phyloP scores from a whole-genome alignment of 37 sponge, comb jelly and placozoan genomes.

The Cliona cf. orientalis region DNA sequence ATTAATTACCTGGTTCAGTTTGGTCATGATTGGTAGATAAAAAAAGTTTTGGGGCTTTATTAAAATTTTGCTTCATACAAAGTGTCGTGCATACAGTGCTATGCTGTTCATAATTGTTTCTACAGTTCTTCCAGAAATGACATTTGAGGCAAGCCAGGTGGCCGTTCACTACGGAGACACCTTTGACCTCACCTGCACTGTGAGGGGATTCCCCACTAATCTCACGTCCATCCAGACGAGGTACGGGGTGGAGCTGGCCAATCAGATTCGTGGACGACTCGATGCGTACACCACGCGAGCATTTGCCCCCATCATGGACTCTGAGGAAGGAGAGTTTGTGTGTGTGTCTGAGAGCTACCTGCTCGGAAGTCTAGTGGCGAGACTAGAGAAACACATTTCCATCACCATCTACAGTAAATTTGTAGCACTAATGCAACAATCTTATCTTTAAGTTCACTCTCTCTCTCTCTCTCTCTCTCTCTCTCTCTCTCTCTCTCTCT shows the following conservation, averaged over 20 bases:
- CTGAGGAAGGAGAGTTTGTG: constrained; percentile 16
- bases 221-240: constrained; percentile 1
- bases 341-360: constrained; percentile 12
- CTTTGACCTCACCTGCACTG: constrained; percentile 19
- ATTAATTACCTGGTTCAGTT: no score
- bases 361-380: constrained; percentile 9
- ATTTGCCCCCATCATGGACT: background rate
- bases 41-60: no score
- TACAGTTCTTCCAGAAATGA: constrained; percentile 41
- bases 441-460: no score
- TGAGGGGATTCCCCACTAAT: constrained; percentile 18
- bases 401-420: constrained; percentile 23
- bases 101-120: no score
- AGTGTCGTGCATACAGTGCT: no score
- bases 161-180: constrained; percentile 9
- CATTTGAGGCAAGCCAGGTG: constrained; percentile 7
- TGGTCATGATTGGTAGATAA: no score
- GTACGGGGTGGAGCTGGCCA: background rate
- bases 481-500: constrained; percentile 44
- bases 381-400: constrained; percentile 1
- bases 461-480: constrained; percentile 29
- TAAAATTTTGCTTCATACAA: no score
- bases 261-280: background rate
- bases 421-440: background rate
- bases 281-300: background rate